Percentiles rank a stretch among this genome's conserved stretches.
phyloP scores from a whole-genome alignment of 2,797 vertebrate species.

The Gymnodraco acuticeps region DNA sequence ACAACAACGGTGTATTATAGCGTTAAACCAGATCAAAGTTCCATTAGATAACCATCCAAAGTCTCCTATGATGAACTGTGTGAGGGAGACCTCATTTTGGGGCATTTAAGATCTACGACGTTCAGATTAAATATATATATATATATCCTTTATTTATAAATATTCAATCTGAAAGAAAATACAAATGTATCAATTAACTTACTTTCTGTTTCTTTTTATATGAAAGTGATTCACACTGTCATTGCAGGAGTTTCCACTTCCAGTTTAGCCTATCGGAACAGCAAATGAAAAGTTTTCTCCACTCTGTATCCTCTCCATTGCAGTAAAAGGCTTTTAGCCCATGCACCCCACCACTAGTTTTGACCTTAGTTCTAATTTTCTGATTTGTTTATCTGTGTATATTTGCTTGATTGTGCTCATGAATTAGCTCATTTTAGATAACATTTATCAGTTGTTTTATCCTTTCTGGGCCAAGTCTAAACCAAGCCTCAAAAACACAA shows the following conservation, averaged over 20 bases:
- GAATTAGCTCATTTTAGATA: not conserved
- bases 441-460: not conserved
- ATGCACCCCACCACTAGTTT: not conserved
- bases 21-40: constrained; percentile 61
- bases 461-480: not conserved
- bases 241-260: too few species aligned
- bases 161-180: too few species aligned
- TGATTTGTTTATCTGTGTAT: not conserved
- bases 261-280: too few species aligned
- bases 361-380: not conserved
- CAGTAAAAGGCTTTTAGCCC: not conserved
- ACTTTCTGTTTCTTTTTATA: too few species aligned
- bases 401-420: not conserved
- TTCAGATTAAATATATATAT: too few species aligned
- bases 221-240: too few species aligned
- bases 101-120: not conserved
- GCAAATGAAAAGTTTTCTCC: not conserved
- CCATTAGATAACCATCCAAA: constrained; percentile 35
- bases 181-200: too few species aligned
- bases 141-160: too few species aligned
- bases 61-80: constrained; percentile 4
- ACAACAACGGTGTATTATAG: constrained; percentile 60
- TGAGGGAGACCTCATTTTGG: not conserved
- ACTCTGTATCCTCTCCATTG: not conserved
- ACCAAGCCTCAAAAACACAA: not conserved